Percentiles rank a stretch among this genome's conserved stretches.
Evolutionary conservation across 2,888 invertebrate genomes (phyloP).

Genomic region (Nematopogon swammerdamellus): DNA sequence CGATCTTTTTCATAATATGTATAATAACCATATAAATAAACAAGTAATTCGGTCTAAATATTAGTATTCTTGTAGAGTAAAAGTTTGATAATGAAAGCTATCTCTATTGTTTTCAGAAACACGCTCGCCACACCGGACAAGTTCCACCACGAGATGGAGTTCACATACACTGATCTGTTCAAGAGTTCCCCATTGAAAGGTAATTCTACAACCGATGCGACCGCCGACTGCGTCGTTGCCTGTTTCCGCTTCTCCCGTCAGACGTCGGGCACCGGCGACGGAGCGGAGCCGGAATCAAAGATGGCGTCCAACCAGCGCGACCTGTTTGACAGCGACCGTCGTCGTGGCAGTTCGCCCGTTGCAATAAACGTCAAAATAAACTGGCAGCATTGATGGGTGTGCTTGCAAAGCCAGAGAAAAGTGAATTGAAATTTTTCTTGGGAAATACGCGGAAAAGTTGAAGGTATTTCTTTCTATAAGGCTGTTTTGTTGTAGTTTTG

Average conservation of each 20-base stretch:
- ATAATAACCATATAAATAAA: too few species aligned
- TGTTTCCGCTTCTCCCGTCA: not conserved
- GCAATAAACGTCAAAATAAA: not conserved
- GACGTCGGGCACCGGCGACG: not conserved
- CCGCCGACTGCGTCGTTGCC: not conserved
- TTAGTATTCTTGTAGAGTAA: too few species aligned
- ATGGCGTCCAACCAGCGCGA: not conserved
- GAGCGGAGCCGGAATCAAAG: not conserved
- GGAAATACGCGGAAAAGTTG: too few species aligned
- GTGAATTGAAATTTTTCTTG: too few species aligned
- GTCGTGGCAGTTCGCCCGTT: not conserved
- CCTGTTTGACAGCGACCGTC: not conserved
- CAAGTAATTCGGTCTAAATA: too few species aligned
- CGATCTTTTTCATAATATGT: too few species aligned
- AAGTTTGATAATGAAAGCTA: not conserved
- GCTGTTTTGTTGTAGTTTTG: too few species aligned
- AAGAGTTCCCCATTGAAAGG: constrained; percentile 29
- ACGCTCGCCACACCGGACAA: constrained; percentile 26
- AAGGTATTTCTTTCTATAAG: too few species aligned
- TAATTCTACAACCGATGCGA: constrained; percentile 13
- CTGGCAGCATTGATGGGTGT: not conserved
- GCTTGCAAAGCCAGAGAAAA: not conserved
- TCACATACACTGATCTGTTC: constrained; percentile 21
- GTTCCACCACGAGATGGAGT: constrained; percentile 27
- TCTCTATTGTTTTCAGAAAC: constrained; percentile 25